These are phyloP conservation scores for Trichomalopsis sarcophagae DNA, from an alignment of 1,140 invertebrate species.

Conservation along the genomic window DNA sequence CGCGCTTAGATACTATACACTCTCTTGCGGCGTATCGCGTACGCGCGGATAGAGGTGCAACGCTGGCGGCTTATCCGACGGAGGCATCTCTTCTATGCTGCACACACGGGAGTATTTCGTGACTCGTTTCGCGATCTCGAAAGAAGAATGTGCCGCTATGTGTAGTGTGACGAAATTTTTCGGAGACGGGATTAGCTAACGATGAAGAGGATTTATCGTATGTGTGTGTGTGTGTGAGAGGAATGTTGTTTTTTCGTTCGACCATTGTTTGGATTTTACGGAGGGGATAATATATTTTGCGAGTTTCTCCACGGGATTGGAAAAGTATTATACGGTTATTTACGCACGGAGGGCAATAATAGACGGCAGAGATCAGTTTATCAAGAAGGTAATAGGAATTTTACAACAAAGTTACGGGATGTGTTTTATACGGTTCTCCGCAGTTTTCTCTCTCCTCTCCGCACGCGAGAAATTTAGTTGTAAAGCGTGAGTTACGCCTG, in stretches of 20 bases:
- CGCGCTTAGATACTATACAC: neutral
- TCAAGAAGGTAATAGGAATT: neutral
- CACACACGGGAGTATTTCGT: neutral
- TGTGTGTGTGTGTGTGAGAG: neutral
- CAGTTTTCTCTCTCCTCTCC: neutral
- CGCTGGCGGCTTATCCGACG: neutral
- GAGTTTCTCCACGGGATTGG: neutral
- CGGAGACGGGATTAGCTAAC: neutral
- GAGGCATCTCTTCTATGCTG: no score
- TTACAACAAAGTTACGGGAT: constrained; percentile 1
- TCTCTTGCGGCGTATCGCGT: neutral
- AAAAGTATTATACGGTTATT: neutral
- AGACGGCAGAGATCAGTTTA: neutral
- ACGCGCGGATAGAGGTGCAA: neutral
- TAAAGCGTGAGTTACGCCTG: neutral
- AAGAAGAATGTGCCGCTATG: neutral
- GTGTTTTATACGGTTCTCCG: neutral
- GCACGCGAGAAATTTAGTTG: neutral
- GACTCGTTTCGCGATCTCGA: neutral
- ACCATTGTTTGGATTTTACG: no score
- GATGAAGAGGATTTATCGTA: neutral
- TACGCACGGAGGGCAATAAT: neutral
- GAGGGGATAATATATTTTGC: neutral
- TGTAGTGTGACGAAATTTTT: neutral
- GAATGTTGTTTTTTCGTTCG: neutral